phyloP scores from a whole-genome alignment of 2,797 vertebrate species.

The Tauraco hartlaubi region DNA sequence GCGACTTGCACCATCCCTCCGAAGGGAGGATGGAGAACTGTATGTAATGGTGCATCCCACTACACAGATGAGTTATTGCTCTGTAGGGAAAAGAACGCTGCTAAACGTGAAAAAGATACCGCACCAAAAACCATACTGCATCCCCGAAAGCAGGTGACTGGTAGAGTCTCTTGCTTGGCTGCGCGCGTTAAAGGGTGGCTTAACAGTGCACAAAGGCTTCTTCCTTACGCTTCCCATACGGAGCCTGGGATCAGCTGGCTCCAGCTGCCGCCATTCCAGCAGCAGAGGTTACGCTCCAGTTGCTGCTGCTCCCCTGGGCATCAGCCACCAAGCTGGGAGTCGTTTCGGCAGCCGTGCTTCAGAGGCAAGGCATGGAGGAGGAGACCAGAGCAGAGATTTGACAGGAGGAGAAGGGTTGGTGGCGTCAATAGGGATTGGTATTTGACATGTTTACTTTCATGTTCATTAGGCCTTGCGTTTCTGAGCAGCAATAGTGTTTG shows the following conservation, averaged over 20 bases:
- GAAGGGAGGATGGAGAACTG: neutral
- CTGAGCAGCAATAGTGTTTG: neutral
- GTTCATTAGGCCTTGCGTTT: neutral
- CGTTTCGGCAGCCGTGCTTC: neutral
- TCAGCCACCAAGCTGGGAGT: accelerated
- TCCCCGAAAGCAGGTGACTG: neutral
- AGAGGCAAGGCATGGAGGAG: neutral
- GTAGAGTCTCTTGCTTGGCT: slow-evolving; percentile 9
- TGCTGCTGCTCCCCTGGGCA: neutral
- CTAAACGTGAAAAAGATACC: neutral
- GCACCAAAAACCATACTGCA: neutral
- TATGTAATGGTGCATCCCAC: neutral
- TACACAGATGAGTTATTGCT: neutral
- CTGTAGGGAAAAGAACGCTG: neutral
- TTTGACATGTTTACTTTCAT: accelerated
- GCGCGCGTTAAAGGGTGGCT: neutral
- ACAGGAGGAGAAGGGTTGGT: neutral
- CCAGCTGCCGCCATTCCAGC: neutral
- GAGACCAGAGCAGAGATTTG: neutral
- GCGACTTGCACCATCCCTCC: neutral
- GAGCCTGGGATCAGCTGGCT: neutral
- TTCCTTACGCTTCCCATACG: neutral
- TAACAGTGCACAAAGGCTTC: neutral
- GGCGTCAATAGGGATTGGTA: accelerated
- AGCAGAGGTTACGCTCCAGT: neutral